A percentile compares a stretch with the other conserved stretches of the same genome.
phyloP scores from a whole-genome alignment of 1,140 invertebrate genomes.

The Paralvinella palmiformis region DNA sequence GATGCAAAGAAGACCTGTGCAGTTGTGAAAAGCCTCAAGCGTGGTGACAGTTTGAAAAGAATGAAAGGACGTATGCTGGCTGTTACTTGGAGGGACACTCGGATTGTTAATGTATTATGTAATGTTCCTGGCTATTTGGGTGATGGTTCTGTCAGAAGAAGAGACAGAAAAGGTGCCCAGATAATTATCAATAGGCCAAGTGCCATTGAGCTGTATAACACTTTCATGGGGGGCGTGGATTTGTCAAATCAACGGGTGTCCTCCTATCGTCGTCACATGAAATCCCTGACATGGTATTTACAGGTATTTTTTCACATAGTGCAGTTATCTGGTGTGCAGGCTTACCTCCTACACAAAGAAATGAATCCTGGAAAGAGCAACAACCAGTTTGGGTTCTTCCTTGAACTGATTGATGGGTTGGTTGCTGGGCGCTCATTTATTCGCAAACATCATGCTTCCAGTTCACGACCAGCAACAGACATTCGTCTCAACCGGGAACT shows the following conservation, averaged over 20 bases:
- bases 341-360: not conserved
- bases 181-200: too few relatives aligned
- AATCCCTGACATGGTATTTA: too few relatives aligned
- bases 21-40: not conserved
- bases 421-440: not conserved
- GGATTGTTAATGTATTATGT: too few relatives aligned
- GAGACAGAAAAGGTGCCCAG: too few relatives aligned
- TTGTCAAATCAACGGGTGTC: too few relatives aligned
- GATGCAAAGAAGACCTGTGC: not conserved
- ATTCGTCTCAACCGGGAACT: not conserved
- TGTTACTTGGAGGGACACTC: not conserved
- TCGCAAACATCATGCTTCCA: not conserved
- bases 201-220: too few relatives aligned
- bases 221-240: too few relatives aligned
- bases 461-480: not conserved
- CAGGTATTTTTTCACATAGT: too few relatives aligned
- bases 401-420: not conserved
- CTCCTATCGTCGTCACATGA: too few relatives aligned
- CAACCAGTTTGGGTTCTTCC: not conserved
- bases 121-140: too few relatives aligned
- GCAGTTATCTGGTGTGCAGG: not conserved
- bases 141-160: too few relatives aligned
- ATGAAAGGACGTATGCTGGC: constrained; percentile 5
- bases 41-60: not conserved
- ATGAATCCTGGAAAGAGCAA: not conserved